Base-by-base conservation (phyloP, 1,140 invertebrate species). In the Calosoma granatense region DNA sequence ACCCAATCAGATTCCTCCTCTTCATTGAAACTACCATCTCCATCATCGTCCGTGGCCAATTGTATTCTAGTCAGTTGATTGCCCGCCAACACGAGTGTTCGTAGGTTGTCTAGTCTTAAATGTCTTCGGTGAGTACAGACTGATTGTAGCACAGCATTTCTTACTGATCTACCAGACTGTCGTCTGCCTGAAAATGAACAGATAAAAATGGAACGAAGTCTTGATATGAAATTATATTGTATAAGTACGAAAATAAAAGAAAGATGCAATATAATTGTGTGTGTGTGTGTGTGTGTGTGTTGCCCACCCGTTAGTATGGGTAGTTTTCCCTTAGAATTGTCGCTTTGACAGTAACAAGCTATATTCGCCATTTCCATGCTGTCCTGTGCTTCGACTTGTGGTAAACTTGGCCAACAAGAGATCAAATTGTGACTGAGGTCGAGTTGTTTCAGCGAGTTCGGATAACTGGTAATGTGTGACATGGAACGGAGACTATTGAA, bases 381-480 rank as follows among this genome's bases (percentile, higher is more conserved):
- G 69, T 85, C 84, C 0, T 76, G 72, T 6, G 80, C 78, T 36
- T 81, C 81, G 0, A 86, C 76, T 59, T 84, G 86, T 0, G 87
- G 87, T 55, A 91, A 70, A 68, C 86, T 90, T 4, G 90, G 88
- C 90, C 92, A 95, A 57, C 85, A 84, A 0, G 82, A 82, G 53
- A 98, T 92, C 67, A 88, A 85, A 74, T 98, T 98, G 68, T 96
- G 88, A 6, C 90, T 93, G 15, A 98, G 74, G 74, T 98, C 95
- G 1, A 98, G 70, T 69, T 96, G 93, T 61, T 94, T 90, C 0
- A 98, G 72, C 51, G 81, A 85, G 36, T 83, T 81, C 1, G 96
- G 95, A 72, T 94, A 94, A 43, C 88, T 88, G 6, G 88, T 90
- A 23, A 97, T 88, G 63, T 90, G 85, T 12, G 92, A 92, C 85